Conservation (phyloP, 2,113 vertebrate species). For the Sapajus apella region DNA sequence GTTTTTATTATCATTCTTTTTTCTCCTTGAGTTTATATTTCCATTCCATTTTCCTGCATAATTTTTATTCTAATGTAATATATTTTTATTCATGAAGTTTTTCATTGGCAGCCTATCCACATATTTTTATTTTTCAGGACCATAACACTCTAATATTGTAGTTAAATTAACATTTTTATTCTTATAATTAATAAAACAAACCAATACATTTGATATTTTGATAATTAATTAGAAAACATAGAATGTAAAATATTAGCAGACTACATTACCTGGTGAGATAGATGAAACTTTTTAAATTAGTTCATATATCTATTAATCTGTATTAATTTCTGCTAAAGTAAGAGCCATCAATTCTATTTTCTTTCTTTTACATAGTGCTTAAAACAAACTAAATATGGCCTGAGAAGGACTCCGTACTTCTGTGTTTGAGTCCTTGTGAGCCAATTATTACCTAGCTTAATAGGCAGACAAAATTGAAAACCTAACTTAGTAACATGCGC, state of each 20-base stretch:
- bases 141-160: neutral
- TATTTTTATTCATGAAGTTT: neutral
- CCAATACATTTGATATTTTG: neutral
- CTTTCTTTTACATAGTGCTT: neutral
- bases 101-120: neutral
- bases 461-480: too few species aligned
- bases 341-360: neutral
- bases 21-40: neutral
- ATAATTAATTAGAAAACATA: neutral
- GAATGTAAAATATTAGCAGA: neutral
- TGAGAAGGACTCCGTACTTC: too few species aligned
- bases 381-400: too few species aligned
- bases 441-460: too few species aligned
- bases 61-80: neutral
- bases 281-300: neutral
- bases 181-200: slow-evolving; percentile 19
- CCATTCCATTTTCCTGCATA: neutral
- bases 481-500: too few species aligned
- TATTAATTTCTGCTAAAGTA: slow-evolving; percentile 5
- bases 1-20: neutral
- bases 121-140: neutral
- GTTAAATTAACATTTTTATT: slow-evolving; percentile 27
- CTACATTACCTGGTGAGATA: neutral
- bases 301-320: neutral
- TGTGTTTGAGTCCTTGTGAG: too few species aligned